These are phyloP conservation scores for Camponotus pennsylvanicus DNA, from an alignment of 1,140 invertebrate species.

Conservation along the genomic window DNA sequence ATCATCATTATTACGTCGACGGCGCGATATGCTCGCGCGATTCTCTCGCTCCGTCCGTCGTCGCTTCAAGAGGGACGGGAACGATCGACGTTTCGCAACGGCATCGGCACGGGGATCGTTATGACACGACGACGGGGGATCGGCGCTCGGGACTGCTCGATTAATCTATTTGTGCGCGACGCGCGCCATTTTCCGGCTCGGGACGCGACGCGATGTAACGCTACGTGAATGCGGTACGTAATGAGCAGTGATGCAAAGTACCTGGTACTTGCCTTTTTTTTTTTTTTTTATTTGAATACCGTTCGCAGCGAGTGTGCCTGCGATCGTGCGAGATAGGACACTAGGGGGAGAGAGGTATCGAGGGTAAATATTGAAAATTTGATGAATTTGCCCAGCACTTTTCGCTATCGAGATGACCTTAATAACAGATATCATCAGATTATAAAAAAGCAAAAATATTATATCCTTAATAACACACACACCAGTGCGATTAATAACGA, in stretches of 20 bases:
- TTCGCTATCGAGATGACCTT: background rate
- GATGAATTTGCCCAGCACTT: too few relatives aligned
- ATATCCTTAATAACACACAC: background rate
- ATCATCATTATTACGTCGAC: slow-evolving; percentile 73
- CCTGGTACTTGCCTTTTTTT: background rate
- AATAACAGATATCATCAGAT: too few relatives aligned
- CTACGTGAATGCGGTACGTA: slow-evolving; percentile 40
- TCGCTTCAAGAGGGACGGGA: slow-evolving; percentile 1
- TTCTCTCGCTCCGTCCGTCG: slow-evolving; percentile 57
- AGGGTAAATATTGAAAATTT: too few relatives aligned
- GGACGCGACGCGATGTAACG: background rate
- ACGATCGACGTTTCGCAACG: slow-evolving; percentile 48
- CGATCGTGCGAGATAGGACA: too few relatives aligned
- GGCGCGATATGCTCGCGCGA: slow-evolving; percentile 57
- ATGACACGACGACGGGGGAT: slow-evolving; percentile 18
- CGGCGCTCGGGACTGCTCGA: slow-evolving; percentile 2
- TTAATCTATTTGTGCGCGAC: slow-evolving; percentile 35
- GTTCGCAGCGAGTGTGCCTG: too few relatives aligned
- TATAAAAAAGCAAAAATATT: background rate
- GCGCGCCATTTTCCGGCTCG: slow-evolving; percentile 35
- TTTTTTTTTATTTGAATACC: background rate
- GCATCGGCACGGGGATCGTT: background rate
- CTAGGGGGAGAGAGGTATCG: too few relatives aligned
- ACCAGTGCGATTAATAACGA: background rate
- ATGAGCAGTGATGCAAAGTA: slow-evolving; percentile 37